Base-by-base conservation (phyloP, 1,140 invertebrate genomes). In the Diabrotica undecimpunctata region DNA sequence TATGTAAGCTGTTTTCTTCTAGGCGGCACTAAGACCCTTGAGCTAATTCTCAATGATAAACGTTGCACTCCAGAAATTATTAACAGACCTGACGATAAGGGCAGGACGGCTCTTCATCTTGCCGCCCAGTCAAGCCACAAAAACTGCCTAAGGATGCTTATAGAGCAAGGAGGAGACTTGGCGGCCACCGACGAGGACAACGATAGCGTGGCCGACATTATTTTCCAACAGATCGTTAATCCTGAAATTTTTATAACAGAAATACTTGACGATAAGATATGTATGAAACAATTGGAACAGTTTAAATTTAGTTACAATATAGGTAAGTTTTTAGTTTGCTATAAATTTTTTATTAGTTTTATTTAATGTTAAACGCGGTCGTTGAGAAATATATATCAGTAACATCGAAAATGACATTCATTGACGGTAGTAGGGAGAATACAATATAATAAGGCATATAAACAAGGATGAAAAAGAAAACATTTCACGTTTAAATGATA, bases 201-300 rank as follows among this genome's bases (percentile, higher is more conserved):
- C 5, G 69, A 68, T 8, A 68, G 66, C 12, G 66, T 68, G 41
- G 62, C 62, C 38, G 69, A 70, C 54, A 53, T 58, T 2, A 64
- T 70, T 57, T 70, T 70, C 59, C 13, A 53, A 6, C 37, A 59
- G 46, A 61, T 68, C 13, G 35, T 61, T 8, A 54, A 62, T 10
- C 69, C 69, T 7, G 63, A 61, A n/a, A 46, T 55, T 14, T 65
- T 70, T 39, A 63, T 70, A 36, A 65, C 46, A n/a, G 64, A 66
- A 12, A 46, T 70, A 2, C 38, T 70, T 10, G 66, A 70, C 37
- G 39, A 13, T 14, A 54, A 56, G 11, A 58, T 70, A 9, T 35
- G 10, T 41, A 66, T 50, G 52, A 52, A 59, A 35, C 51, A 55
- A 38, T 10, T 38, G 10, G 55, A 54, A 10, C 46, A 54, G 11